Evolutionary conservation across 2,797 vertebrate species (phyloP).

Genomic region (Babyrousa celebensis): DNA sequence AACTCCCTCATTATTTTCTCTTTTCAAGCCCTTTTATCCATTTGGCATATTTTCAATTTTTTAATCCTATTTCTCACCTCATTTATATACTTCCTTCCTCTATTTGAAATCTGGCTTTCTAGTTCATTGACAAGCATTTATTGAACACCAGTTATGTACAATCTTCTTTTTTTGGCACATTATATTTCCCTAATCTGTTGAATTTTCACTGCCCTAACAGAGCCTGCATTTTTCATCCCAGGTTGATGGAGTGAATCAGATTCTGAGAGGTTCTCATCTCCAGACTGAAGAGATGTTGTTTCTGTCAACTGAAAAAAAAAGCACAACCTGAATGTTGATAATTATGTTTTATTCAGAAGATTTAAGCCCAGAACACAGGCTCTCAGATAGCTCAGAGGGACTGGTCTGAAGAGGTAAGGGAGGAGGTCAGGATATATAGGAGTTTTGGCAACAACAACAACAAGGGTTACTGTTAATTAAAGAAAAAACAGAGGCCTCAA

Average conservation of each 20-base stretch:
- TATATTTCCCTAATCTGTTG: not conserved
- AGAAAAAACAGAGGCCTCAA: too few species aligned
- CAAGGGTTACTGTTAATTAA: too few species aligned
- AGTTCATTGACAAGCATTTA: not conserved
- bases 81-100: not conserved
- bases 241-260: not conserved
- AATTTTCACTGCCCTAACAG: slow-evolving; percentile 29
- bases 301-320: too few species aligned
- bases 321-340: too few species aligned
- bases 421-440: too few species aligned
- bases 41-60: not conserved
- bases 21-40: not conserved
- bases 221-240: not conserved
- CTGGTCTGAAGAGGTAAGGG: too few species aligned
- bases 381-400: too few species aligned
- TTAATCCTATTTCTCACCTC: slow-evolving; percentile 17
- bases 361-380: too few species aligned
- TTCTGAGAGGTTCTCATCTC: not conserved
- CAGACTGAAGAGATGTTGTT: not conserved
- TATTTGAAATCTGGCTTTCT: not conserved
- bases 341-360: too few species aligned
- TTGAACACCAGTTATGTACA: not conserved
- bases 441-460: too few species aligned
- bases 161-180: not conserved
- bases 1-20: not conserved